Base-by-base conservation (phyloP, 2,113 vertebrate genomes). In the Erythrocebus patas region DNA sequence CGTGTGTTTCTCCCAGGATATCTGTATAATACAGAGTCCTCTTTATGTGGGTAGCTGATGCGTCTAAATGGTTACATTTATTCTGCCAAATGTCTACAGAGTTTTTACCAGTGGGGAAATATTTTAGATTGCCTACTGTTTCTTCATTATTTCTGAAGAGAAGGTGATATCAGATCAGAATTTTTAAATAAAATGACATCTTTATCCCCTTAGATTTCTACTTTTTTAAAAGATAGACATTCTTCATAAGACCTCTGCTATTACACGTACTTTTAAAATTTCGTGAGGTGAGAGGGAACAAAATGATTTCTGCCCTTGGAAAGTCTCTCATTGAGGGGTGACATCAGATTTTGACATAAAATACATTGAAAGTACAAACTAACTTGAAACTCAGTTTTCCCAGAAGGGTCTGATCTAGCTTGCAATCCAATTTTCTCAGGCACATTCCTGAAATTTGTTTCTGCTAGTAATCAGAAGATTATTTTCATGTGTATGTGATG, bases 261-360 rank as follows among this genome's bases (percentile, higher is more conserved):
- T 80, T 52, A 50, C 7, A 50, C 25, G 78, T 2, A 45, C 23
- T 95, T 96, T 43, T 57, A 92, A 85, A 91, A 76, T 90, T 76
- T 87, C 64, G 52, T 43, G 45, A 89, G 23, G 4, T 64, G 35
- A 78, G 75, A 84, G 55, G 25, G 35, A 97, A 72, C 10, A 40
- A 4, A n/a, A 23, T 88, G 22, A 72, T 84, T 87, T 93, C 18
- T 79, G 73, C 30, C 43, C 30, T 52, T 97, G 82, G 64, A 93
- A 91, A 75, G n/a, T 72, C 35, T 22, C 55, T 78, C 10, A 3
- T 4, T 94, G 35, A 78, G 75, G 52, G 78, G 45, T 93, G 70
- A 92, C 73, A 80, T 43, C n/a, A 86, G 68, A 95, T 84, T 94
- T 96, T 80, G 76, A 96, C 93, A 96, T 95, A 86, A 52, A 93